phyloP scores from a whole-genome alignment of 2,888 invertebrate genomes.

The Limenitis camilla region DNA sequence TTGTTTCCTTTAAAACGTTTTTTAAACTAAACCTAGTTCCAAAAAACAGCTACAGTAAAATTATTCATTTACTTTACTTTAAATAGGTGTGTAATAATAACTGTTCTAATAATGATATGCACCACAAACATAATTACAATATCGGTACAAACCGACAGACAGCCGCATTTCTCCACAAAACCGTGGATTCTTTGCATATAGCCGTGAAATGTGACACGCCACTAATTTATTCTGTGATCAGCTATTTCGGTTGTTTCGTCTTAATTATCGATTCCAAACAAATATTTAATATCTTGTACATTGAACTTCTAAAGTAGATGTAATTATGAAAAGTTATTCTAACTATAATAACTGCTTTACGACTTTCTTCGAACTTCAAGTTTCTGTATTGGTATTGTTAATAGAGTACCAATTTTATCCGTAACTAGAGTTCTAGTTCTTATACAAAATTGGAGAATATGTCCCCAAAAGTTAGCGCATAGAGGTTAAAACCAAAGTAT shows the following conservation, averaged over 20 bases:
- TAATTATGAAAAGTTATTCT: background rate
- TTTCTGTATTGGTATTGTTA: too few relatives aligned
- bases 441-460: too few relatives aligned
- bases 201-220: slow-evolving; percentile 57
- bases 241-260: slow-evolving; percentile 44
- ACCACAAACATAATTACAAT: slow-evolving; percentile 49
- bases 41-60: background rate
- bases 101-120: slow-evolving; percentile 35
- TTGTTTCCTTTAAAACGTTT: background rate
- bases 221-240: slow-evolving; percentile 66
- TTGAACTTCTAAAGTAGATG: slow-evolving; percentile 37
- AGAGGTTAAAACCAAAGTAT: too few relatives aligned
- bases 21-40: background rate
- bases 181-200: slow-evolving; percentile 53
- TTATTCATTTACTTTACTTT: slow-evolving; percentile 5
- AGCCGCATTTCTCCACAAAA: slow-evolving; percentile 48
- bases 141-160: slow-evolving; percentile 28
- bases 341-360: too few relatives aligned
- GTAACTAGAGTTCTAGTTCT: too few relatives aligned
- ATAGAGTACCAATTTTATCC: too few relatives aligned
- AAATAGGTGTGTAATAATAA: slow-evolving; percentile 23
- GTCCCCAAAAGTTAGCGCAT: too few relatives aligned
- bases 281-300: slow-evolving; percentile 51
- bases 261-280: slow-evolving; percentile 59
- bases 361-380: too few relatives aligned